Evolutionary conservation across 1,140 invertebrate species (phyloP), one percentile per base, ranked within the genome.

Genomic region (Lucilia cuprina): DNA sequence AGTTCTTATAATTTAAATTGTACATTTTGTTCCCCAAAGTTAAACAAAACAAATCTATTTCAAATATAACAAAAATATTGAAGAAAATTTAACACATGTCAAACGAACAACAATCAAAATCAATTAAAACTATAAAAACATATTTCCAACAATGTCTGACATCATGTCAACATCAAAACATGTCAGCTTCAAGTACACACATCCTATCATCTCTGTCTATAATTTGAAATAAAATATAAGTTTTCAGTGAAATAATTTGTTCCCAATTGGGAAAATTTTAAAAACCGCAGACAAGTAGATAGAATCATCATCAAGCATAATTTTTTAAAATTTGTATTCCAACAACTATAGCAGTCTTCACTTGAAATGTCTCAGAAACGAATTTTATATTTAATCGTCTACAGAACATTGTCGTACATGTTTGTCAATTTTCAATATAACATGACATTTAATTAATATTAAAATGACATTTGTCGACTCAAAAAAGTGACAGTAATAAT

Each of bases 391-490:
- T 30, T 30, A 41, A 2, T 41, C 41, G 41, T 41, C 41, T 41
- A 41, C 41, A 41, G 7, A 41, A 41, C 5, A 10, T 41, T 60
- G 25, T 30, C 25, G 25, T 70, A 7, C 65, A 70, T 70, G 65
- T 70, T 70, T n/a, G 19, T 30, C 65, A 70, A 5, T 70, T 70
- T 70, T 21, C 86, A 87, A 85, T 89, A 89, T 89, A 89, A 89
- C 89, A 88, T 88, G 88, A 88, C 88, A 89, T 89, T 89, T 89
- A 89, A 89, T 89, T 89, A 89, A 89, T 89, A 89, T 89, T 89
- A 89, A 89, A 87, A 88, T 87, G 88, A 89, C 88, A 89, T 85
- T 89, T 89, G 88, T 89, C 88, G 87, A 89, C 87, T 89, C 87
- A 87, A 86, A 89, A 30, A 85, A 89, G 88, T 89, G 88, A 89